A percentile compares a stretch with the other conserved stretches of the same genome.
phyloP scores from a whole-genome alignment of 2,888 invertebrate species.

The Apamea crenata region DNA sequence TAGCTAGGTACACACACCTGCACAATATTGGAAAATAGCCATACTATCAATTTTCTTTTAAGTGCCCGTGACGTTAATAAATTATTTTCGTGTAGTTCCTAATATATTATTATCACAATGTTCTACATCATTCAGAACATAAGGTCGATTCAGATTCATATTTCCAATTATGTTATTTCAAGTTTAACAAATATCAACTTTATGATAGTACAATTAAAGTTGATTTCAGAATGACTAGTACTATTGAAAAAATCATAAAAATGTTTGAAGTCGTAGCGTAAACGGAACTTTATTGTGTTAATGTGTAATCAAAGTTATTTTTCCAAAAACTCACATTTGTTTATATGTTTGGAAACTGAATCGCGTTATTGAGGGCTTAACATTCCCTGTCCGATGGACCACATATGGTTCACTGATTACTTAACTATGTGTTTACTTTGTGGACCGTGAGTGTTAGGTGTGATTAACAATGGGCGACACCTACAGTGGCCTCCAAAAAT shows the following conservation, averaged over 20 bases:
- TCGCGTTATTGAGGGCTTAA: background rate
- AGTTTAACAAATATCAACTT: too few relatives aligned
- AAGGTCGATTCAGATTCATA: too few relatives aligned
- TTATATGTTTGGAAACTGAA: too few relatives aligned
- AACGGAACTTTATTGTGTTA: too few relatives aligned
- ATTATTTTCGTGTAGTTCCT: background rate
- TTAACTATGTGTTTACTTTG: too few relatives aligned
- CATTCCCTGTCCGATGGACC: background rate
- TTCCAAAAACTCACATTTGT: too few relatives aligned
- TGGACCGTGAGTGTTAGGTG: too few relatives aligned
- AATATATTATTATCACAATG: background rate
- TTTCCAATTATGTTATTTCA: too few relatives aligned
- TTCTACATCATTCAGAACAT: background rate
- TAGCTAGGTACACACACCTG: constrained; percentile 22
- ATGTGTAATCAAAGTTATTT: too few relatives aligned
- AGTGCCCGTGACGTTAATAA: constrained; percentile 25
- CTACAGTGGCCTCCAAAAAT: background rate
- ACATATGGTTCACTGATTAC: background rate
- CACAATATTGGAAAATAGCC: constrained; percentile 48
- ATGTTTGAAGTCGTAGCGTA: background rate
- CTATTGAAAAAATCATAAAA: background rate
- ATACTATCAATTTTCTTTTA: constrained; percentile 42
- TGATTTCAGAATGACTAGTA: too few relatives aligned
- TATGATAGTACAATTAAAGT: too few relatives aligned
- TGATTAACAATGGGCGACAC: background rate